Conservation (phyloP, 2,888 invertebrate genomes). For the Caenorhabditis plicata region DNA sequence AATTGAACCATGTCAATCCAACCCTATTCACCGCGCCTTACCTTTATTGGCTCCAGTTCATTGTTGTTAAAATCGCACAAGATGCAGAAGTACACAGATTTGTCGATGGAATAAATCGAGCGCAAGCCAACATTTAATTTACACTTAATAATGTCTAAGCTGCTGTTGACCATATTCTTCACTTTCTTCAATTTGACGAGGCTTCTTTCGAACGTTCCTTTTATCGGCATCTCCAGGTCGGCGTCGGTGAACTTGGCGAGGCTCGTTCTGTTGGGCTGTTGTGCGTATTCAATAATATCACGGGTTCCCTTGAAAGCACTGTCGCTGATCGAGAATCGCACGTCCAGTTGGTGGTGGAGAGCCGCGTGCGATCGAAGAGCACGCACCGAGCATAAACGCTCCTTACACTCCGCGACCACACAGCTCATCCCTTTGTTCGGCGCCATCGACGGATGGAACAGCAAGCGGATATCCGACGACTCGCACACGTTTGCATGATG, state of each 20-base stretch:
- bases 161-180: background rate
- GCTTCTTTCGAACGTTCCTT: slow-evolving; percentile 3
- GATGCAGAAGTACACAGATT: slow-evolving; percentile 6
- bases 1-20: no score
- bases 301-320: no score
- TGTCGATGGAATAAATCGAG: background rate
- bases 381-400: background rate
- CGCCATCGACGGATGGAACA: slow-evolving; percentile 1
- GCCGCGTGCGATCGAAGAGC: background rate
- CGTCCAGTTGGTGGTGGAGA: background rate
- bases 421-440: background rate
- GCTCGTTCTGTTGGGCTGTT: slow-evolving; percentile 1
- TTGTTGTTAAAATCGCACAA: slow-evolving; percentile 4
- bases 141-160: no score
- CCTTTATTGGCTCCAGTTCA: background rate
- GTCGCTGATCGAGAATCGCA: no score
- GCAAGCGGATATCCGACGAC: background rate
- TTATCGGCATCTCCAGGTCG: slow-evolving; percentile 14
- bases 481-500: slow-evolving; percentile 1
- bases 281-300: background rate
- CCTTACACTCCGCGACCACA: background rate
- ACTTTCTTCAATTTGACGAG: background rate
- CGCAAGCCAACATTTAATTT: background rate
- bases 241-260: slow-evolving; percentile 14
- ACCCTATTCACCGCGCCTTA: no score